These are phyloP conservation scores for Sarcophaga rosellei DNA, from an alignment of 2,888 invertebrate species.

Conservation along the genomic window DNA sequence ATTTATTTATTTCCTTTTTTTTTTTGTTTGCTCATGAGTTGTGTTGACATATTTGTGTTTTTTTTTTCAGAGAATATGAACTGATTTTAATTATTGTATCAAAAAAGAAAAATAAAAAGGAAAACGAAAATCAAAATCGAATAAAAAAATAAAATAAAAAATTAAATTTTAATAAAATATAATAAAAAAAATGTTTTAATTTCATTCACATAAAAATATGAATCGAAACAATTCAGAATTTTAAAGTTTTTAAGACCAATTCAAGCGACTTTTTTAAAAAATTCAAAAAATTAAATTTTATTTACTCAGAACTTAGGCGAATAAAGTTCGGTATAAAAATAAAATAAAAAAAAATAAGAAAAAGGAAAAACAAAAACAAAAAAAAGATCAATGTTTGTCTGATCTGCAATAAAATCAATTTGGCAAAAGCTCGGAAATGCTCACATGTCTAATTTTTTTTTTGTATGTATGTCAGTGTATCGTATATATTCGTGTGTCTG, in stretches of 20 bases:
- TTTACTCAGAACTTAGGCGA: neutral
- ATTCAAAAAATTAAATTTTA: neutral
- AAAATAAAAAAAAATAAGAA: conserved; percentile 8
- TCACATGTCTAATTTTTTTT: conserved; percentile 37
- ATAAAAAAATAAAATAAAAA: neutral
- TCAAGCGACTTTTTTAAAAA: no score
- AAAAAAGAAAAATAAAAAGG: conserved; percentile 51
- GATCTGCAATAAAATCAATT: conserved; percentile 53
- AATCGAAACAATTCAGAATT: no score
- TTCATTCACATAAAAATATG: no score
- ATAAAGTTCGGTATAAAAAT: conserved; percentile 25
- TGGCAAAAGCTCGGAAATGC: conserved; percentile 50
- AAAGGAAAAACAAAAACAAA: neutral
- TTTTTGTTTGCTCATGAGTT: conserved; percentile 44
- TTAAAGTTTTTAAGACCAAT: no score
- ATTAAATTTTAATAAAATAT: no score
- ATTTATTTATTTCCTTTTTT: conserved; percentile 54
- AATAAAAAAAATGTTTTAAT: no score
- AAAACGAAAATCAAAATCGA: conserved; percentile 37
- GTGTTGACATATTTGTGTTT: conserved; percentile 62
- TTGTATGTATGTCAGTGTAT: neutral
- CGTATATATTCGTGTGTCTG: neutral
- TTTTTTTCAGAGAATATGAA: conserved; percentile 52
- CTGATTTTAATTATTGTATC: conserved; percentile 51
- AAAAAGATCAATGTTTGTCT: conserved; percentile 30